phyloP scores from a whole-genome alignment of 2,888 invertebrate genomes.

The Oegoconia quadripuncta region DNA sequence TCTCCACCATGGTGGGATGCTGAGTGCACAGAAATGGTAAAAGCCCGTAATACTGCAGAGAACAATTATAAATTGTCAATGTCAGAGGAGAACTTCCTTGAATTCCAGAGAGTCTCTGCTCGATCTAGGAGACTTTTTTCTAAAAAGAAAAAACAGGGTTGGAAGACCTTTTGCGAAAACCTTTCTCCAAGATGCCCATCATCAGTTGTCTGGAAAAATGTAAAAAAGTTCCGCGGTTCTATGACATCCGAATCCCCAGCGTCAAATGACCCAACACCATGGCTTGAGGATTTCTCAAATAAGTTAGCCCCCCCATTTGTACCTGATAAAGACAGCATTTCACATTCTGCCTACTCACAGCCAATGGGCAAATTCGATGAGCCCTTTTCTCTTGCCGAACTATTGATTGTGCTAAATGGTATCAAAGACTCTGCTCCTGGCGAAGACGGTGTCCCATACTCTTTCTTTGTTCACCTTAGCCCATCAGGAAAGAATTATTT shows the following conservation, averaged over 20 bases:
- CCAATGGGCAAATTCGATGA: not conserved
- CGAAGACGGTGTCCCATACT: constrained; percentile 19
- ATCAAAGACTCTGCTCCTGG: constrained; percentile 18
- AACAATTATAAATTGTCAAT: not conserved
- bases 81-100: constrained; percentile 9
- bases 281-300: constrained; percentile 3
- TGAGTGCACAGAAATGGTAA: constrained; percentile 9
- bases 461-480: constrained; percentile 4
- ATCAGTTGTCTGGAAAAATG: constrained; percentile 10
- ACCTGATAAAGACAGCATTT: not conserved
- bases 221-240: constrained; percentile 8
- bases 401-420: constrained; percentile 2
- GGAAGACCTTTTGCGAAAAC: constrained; percentile 13
- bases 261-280: constrained; percentile 1
- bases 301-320: constrained; percentile 8
- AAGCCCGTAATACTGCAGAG: constrained; percentile 5
- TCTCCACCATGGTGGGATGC: constrained; percentile 14
- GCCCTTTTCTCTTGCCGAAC: constrained; percentile 16
- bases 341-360: not conserved
- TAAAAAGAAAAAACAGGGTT: constrained; percentile 12
- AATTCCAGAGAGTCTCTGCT: constrained; percentile 6
- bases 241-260: not conserved
- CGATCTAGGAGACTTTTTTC: constrained; percentile 5
- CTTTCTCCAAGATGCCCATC: constrained; percentile 10
- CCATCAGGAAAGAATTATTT: not conserved